Conservation (phyloP, 2,113 vertebrate species). For the Psettodes erumei region DNA sequence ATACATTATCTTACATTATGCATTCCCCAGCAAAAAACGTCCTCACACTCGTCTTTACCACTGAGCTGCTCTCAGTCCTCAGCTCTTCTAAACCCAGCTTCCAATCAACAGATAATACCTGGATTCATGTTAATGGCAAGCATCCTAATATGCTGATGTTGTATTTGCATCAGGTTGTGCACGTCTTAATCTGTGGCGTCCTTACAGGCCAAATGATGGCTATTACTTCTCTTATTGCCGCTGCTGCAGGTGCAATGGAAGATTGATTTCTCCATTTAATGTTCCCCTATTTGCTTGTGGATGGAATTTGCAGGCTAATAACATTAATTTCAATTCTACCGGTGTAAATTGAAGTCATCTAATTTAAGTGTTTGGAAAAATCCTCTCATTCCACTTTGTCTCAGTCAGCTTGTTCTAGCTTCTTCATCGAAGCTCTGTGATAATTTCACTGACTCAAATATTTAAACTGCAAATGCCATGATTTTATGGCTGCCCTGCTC, state of each 20-base stretch:
- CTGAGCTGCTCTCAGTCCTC: background rate
- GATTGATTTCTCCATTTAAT: slow-evolving; percentile 35
- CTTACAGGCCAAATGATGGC: slow-evolving; percentile 27
- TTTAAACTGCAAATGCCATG: background rate
- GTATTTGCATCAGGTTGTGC: slow-evolving; percentile 35
- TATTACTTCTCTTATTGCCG: slow-evolving; percentile 8
- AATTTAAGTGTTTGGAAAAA: background rate
- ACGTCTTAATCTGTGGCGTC: background rate
- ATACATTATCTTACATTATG: slow-evolving; percentile 8
- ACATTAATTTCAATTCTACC: background rate
- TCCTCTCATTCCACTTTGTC: background rate
- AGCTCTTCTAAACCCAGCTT: slow-evolving; percentile 21
- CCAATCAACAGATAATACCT: slow-evolving; percentile 30
- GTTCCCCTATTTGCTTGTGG: slow-evolving; percentile 10
- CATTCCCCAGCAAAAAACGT: slow-evolving; percentile 16
- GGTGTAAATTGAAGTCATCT: background rate
- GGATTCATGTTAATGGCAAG: slow-evolving; percentile 6
- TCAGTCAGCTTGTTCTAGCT: background rate
- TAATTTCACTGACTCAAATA: background rate
- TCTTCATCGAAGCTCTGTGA: background rate
- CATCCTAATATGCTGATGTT: slow-evolving; percentile 33
- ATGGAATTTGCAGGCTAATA: background rate
- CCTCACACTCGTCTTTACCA: background rate
- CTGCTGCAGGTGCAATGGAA: slow-evolving; percentile 4
- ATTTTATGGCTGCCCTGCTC: background rate